Percentiles rank a stretch among this genome's conserved stretches.
These are phyloP conservation scores for Prionailurus bengalensis DNA, from an alignment of 2,113 vertebrate genomes.

Conservation along the genomic window DNA sequence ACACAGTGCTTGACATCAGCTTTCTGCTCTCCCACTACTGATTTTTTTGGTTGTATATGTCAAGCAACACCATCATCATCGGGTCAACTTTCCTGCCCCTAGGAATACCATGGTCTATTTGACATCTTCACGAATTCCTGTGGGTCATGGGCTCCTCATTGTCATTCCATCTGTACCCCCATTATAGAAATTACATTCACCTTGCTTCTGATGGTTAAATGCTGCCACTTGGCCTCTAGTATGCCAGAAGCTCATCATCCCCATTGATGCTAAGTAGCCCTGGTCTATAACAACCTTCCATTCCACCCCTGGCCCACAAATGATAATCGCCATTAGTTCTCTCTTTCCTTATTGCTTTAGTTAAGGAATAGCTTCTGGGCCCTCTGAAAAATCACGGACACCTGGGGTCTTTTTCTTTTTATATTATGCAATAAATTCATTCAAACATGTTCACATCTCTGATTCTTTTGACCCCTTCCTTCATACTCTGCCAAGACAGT, in stretches of 20 bases:
- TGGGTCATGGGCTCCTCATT: background rate
- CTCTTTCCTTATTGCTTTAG: background rate
- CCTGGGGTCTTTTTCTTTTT: background rate
- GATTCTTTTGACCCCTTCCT: slow-evolving; percentile 35
- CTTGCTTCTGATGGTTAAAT: slow-evolving; percentile 5
- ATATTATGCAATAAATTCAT: slow-evolving; percentile 21
- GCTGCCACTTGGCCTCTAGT: background rate
- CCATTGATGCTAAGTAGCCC: background rate
- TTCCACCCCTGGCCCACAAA: background rate
- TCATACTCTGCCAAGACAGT: slow-evolving; percentile 48
- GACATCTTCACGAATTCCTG: slow-evolving; percentile 14
- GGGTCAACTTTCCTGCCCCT: background rate
- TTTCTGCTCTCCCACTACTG: background rate
- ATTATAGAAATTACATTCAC: background rate
- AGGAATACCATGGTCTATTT: background rate
- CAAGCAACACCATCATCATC: background rate
- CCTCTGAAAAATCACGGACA: background rate
- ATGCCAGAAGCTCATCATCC: background rate
- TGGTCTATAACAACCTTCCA: background rate
- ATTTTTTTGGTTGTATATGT: background rate
- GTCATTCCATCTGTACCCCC: background rate
- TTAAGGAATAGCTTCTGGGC: background rate
- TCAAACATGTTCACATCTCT: slow-evolving; percentile 21
- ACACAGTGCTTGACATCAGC: background rate
- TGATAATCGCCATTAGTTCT: slow-evolving; percentile 33